Evolutionary conservation across 2,113 vertebrate species (phyloP), one percentile per base, ranked within the genome.

Genomic region (Riparia riparia): DNA sequence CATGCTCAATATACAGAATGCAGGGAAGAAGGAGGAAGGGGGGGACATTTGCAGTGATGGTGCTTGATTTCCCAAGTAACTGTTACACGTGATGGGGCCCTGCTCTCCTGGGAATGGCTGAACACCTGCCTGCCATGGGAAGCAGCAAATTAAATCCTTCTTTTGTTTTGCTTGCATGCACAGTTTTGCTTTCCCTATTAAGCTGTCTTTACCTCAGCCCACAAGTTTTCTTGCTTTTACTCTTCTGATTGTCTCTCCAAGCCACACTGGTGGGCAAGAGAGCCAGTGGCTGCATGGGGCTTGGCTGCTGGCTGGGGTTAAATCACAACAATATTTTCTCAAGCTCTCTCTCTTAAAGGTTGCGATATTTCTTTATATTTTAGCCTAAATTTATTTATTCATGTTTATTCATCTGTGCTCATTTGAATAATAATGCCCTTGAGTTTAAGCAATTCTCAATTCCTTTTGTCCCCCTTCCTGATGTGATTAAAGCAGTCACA

Each of bases 71-170:
- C 31, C 15, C 42, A 37, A 37, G 37, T 44, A 1, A 58, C 5
- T 4, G 4, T 20, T 25, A 25, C 6, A 19, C 0, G 0, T 41
- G 16, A 25, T n/a, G 16, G 25, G 25, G 8, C 32, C 1, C 2
- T 39, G 32, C 24, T 45, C 24, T n/a, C 45, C 45, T 20, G 45
- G 10, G 12, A 7, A 39, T 45, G 18, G 18, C 22, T 73, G 37
- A 89, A 66, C 22, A 24, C 10, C 45, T 73, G 8, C 28, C 69
- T n/a, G 39, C 22, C 19, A 14, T 6, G 5, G 28, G 19, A 66
- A 60, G 22, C 3, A 45, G 28, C 12, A n/a, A n/a, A 53, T 74
- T 17, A 66, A 66, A 12, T 45, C 18, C 10, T 58, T 74, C 16
- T 39, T 74, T 53, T n/a, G n/a, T 25, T 60, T 34, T 31, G 41